Evolutionary conservation across 2,888 invertebrate genomes (phyloP).

Genomic region (Cyrtodaria siliqua): DNA sequence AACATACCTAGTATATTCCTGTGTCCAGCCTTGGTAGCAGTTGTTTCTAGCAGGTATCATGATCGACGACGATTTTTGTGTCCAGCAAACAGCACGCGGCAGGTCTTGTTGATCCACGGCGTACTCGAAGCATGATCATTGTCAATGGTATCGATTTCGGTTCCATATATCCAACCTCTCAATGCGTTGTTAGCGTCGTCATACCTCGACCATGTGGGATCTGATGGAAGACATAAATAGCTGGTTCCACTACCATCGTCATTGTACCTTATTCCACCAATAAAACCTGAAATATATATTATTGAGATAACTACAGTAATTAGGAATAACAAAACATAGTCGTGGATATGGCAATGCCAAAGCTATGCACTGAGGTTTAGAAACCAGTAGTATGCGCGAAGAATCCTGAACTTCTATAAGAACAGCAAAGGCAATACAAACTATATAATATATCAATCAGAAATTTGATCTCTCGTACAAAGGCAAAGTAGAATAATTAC

Average conservation of each 20-base stretch:
- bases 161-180: not conserved
- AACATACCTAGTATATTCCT: no score
- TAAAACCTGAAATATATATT: no score
- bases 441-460: no score
- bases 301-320: no score
- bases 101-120: not conserved
- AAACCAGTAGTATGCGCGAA: no score
- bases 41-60: not conserved
- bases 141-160: not conserved
- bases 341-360: no score
- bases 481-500: no score
- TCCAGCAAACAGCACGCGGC: not conserved
- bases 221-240: slow-evolving; percentile 38
- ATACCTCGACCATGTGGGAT: slow-evolving; percentile 23
- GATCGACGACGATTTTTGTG: not conserved
- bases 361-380: no score
- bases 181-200: not conserved
- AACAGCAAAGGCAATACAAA: no score
- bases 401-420: no score
- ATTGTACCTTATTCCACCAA: slow-evolving; percentile 4
- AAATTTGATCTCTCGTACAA: no score
- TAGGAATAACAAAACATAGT: no score
- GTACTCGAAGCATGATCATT: not conserved
- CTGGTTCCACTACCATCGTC: slow-evolving; percentile 32
- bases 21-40: not conserved